Conservation (phyloP, 2,113 vertebrate species). For the Uria lomvia region DNA sequence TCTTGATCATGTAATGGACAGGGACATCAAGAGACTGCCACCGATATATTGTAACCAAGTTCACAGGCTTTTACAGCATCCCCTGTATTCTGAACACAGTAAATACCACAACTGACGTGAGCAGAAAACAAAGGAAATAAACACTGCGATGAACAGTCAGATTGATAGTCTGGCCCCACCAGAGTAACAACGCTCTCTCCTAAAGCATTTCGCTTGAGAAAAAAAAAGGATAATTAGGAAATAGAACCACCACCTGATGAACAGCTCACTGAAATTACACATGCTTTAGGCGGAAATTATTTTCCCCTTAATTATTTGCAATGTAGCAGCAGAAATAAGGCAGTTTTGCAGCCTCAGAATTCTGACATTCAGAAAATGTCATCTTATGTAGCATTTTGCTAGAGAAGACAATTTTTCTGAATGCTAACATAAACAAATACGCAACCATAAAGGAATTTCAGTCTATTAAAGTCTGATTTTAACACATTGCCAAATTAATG, state of each 20-base stretch:
- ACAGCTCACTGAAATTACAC: neutral
- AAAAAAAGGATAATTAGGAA: neutral
- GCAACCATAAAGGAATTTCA: neutral
- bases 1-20: neutral
- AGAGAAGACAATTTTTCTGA: neutral
- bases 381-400: neutral
- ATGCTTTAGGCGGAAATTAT: neutral
- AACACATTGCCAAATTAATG: neutral
- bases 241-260: neutral
- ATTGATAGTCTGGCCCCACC: neutral
- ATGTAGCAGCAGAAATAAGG: neutral
- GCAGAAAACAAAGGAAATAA: neutral
- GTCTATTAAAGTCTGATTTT: neutral
- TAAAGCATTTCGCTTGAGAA: neutral
- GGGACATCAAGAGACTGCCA: neutral
- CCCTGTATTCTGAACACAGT: neutral
- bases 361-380: neutral
- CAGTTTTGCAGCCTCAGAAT: neutral
- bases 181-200: neutral
- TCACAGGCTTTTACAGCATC: neutral
- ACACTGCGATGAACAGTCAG: neutral
- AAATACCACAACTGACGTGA: neutral
- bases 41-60: neutral
- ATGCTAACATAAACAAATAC: neutral
- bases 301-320: neutral